Evolutionary conservation across 2,888 invertebrate species (phyloP).

Genomic region (Drosophila algonquin): DNA sequence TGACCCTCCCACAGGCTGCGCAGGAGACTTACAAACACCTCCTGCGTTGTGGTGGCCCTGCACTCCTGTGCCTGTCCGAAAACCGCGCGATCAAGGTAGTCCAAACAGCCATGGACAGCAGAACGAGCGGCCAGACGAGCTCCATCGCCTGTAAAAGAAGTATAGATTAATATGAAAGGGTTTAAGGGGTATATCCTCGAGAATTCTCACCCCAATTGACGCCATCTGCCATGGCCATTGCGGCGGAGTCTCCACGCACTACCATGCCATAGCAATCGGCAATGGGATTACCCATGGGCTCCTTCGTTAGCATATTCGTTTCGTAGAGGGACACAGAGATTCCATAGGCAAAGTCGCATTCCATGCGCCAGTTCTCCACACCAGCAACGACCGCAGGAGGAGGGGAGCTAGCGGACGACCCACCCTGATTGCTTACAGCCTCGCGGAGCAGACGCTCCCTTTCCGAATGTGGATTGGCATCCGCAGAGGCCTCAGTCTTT

Average conservation of each 20-base stretch:
- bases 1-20: conserved; percentile 94
- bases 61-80: conserved; percentile 85
- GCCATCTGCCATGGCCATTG: conserved; percentile 93
- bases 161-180: no score
- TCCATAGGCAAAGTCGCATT: conserved; percentile 83
- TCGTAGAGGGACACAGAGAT: conserved; percentile 91
- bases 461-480: conserved; percentile 46
- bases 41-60: conserved; percentile 86
- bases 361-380: conserved; percentile 83
- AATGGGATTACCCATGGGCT: conserved; percentile 91
- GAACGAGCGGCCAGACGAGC: conserved; percentile 93
- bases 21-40: conserved; percentile 90
- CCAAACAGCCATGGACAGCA: conserved; percentile 92
- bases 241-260: conserved; percentile 88
- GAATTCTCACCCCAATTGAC: conserved; percentile 92
- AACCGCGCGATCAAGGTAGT: conserved; percentile 90
- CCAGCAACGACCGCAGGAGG: conserved; percentile 79
- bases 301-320: conserved; percentile 90
- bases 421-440: conserved; percentile 81
- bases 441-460: conserved; percentile 81
- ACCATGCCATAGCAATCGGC: conserved; percentile 94
- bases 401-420: conserved; percentile 31
- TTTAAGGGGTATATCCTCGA: background rate
- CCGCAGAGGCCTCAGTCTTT: conserved; percentile 75
- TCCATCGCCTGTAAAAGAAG: conserved; percentile 86